Evolutionary conservation across 1,140 invertebrate genomes (phyloP), one percentile per base, ranked within the genome.

Genomic region (Bombus haemorrhoidalis): DNA sequence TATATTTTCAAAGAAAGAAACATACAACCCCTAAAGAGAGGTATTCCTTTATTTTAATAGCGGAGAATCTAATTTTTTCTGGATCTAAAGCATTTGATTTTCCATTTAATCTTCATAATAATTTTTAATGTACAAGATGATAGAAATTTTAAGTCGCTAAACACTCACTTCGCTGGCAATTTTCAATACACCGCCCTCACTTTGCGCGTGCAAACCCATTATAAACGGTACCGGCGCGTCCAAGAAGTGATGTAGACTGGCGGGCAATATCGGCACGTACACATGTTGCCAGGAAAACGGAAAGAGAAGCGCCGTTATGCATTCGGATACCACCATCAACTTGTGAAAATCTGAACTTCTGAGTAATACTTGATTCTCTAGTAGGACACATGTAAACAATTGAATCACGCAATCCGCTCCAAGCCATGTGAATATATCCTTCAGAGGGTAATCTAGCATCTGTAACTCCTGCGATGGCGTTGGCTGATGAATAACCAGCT

Each of bases 211-310:
- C n/a, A 97, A 90, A 22, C 99, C 99, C 99, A 99, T 99, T 80
- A 99, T 97, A 95, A 99, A 99, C 32, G 99, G 99, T 47, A 99
- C 99, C 0, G 99, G 99, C 22, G 99, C 99, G 96, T 99, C 99
- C 25, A 99, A 96, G 95, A 99, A 99, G 93, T 99, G 98, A 90
- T 98, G 97, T 72, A 99, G 96, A 32, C 98, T 98, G 37, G 98
- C 97, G 3, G 99, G 99, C 86, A 99, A 95, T 92, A 99, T 99
- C 10, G 99, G 99, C 41, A 99, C 99, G 95, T 99, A 99, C 1
- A 99, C 99, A 94, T 99, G 99, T 79, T 99, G 98, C 99, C 99
- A 99, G 12, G 97, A 96, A 93, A 99, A 99, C 0, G 99, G 99
- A 93, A 99, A 98, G 8, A 99, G 95, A 39, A 99, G 95, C 1